Evolutionary conservation across 2,113 vertebrate species (phyloP), one percentile per base, ranked within the genome.

Genomic region (Terrapene triunguis): DNA sequence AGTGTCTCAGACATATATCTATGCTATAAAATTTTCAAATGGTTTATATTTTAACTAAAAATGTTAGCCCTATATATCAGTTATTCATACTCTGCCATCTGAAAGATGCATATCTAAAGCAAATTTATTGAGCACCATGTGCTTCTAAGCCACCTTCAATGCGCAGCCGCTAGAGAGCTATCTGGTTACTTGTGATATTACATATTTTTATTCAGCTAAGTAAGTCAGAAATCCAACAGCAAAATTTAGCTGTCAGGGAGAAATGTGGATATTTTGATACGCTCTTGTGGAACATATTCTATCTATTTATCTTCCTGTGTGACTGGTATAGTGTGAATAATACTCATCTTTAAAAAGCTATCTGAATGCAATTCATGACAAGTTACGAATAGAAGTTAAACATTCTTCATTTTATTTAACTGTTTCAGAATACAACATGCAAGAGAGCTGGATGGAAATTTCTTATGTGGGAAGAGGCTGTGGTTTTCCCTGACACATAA

Each of bases 401-500:
- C 94, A 78, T 53, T 91, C 82, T 93, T 88, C 74, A 79, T 82
- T 85, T 85, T 32, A 53, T 51, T 47, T 89, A 93, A 92, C 72
- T 65, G 57, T 91, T 96, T 92, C 87, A 95, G 91, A 42, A 57
- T 1, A n/a, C 35, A 90, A 89, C 27, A 65, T 1, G 32, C 59
- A 62, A 2, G 76, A 89, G 80, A n/a, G 82, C 0, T 90, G 92
- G 96, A 82, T 2, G 84, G 80, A 86, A 96, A 89, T 55, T 88
- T 87, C 85, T 94, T 42, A 17, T 13, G 79, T 89, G 87, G 89
- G 84, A 97, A 92, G 96, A 94, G 89, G 95, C 84, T 95, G 82
- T 92, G 44, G 89, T 94, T 95, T 96, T 96, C 96, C 93, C 95
- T 96, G 93, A 72, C 14, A 25, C 81, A n/a, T 1, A 93, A 53